Conservation (phyloP, 2,797 vertebrate species). For the Labeo calbasu region DNA sequence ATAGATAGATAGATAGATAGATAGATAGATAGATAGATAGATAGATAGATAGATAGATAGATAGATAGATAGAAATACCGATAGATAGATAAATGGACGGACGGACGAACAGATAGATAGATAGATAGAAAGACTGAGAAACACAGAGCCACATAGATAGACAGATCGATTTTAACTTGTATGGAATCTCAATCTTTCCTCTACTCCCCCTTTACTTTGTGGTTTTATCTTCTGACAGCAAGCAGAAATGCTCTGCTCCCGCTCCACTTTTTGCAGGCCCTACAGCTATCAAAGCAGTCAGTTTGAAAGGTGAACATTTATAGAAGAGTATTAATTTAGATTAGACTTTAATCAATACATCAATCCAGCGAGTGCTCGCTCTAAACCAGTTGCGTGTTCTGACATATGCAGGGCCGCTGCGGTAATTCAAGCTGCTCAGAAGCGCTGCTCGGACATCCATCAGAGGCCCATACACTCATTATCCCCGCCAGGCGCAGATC, state of each 20-base stretch:
- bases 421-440: slow-evolving; percentile 51
- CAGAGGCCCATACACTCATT: slow-evolving; percentile 73
- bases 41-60: neutral
- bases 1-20: accelerated
- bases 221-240: neutral
- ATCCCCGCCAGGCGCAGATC: slow-evolving; percentile 72
- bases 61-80: too few species aligned
- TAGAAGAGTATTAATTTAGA: slow-evolving; percentile 54
- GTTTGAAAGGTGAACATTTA: slow-evolving; percentile 44
- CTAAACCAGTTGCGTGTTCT: slow-evolving; percentile 51
- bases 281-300: slow-evolving; percentile 22
- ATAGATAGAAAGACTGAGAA: neutral
- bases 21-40: neutral
- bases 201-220: neutral
- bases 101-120: neutral
- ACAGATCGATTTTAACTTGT: neutral
- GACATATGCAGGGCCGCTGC: slow-evolving; percentile 39
- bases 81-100: neutral
- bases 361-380: slow-evolving; percentile 29
- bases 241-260: neutral
- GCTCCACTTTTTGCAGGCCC: slow-evolving; percentile 20
- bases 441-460: slow-evolving; percentile 69
- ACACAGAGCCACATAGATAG: neutral
- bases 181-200: too few species aligned
- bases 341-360: slow-evolving; percentile 57